Conservation (phyloP, 2,888 invertebrate species). For the Parasteatoda lunata region DNA sequence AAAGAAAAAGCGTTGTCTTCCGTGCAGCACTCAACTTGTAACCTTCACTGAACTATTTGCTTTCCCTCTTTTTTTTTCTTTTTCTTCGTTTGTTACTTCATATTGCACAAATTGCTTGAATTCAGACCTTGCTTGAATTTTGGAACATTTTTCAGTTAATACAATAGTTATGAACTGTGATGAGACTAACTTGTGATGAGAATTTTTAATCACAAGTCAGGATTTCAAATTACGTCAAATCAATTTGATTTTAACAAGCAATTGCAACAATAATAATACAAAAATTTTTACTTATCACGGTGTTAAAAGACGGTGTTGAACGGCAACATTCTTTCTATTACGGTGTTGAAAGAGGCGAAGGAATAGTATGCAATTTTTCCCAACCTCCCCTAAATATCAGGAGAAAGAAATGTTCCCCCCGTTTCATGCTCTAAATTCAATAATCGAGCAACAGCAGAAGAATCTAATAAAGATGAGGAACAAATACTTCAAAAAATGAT, state of each 20-base stretch:
- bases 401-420: background rate
- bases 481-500: constrained; percentile 46
- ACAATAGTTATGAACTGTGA: background rate
- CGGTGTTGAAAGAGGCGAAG: no score
- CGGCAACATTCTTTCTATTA: no score
- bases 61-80: background rate
- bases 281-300: no score
- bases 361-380: no score
- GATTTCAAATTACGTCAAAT: background rate
- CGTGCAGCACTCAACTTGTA: background rate
- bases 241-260: background rate
- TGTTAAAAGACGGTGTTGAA: no score
- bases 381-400: no score
- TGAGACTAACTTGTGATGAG: background rate
- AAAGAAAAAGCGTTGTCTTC: background rate
- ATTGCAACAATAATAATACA: no score
- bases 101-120: background rate
- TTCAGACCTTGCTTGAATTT: background rate
- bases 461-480: constrained; percentile 16
- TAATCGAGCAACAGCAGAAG: background rate
- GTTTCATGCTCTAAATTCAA: background rate
- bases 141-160: background rate
- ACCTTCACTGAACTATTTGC: background rate
- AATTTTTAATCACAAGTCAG: background rate
- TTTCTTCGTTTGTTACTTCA: background rate